Conservation (phyloP, 2,888 invertebrate genomes). For the Drosophila monieri region DNA sequence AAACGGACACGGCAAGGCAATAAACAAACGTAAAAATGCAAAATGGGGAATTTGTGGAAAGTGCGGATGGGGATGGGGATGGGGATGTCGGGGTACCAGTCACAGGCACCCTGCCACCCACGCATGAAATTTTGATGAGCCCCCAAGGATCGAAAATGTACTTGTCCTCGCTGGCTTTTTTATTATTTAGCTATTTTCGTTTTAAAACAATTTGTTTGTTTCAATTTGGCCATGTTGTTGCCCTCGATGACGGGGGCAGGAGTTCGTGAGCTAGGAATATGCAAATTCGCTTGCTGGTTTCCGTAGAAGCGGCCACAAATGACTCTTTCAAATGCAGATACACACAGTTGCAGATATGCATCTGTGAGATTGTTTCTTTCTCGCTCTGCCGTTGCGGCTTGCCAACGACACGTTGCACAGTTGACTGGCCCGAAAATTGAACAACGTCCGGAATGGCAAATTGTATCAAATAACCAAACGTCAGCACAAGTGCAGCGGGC, state of each 20-base stretch:
- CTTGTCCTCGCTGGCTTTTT: constrained; percentile 34
- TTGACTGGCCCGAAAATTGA: constrained; percentile 46
- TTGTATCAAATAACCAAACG: constrained; percentile 49
- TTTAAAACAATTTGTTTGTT: constrained; percentile 34
- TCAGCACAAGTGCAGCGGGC: constrained; percentile 37
- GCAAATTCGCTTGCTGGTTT: constrained; percentile 46
- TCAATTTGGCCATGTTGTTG: constrained; percentile 8
- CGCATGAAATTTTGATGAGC: constrained; percentile 69
- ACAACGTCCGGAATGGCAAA: constrained; percentile 50
- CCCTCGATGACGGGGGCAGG: constrained; percentile 11
- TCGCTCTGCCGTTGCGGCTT: constrained; percentile 18
- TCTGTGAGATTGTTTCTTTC: constrained; percentile 33
- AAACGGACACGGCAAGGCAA: constrained; percentile 71
- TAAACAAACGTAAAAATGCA: constrained; percentile 64
- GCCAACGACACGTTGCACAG: constrained; percentile 39
- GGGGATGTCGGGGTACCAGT: not conserved
- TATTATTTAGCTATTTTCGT: constrained; percentile 69
- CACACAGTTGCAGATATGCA: constrained; percentile 26
- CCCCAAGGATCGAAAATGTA: constrained; percentile 24
- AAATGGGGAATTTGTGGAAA: constrained; percentile 8
- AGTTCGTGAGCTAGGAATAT: constrained; percentile 31
- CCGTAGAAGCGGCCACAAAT: constrained; percentile 20
- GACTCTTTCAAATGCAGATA: constrained; percentile 16
- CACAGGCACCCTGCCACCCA: constrained; percentile 17
- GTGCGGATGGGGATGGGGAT: not conserved